phyloP scores from a whole-genome alignment of 2,797 vertebrate genomes.

The Epinephelus coioides region DNA sequence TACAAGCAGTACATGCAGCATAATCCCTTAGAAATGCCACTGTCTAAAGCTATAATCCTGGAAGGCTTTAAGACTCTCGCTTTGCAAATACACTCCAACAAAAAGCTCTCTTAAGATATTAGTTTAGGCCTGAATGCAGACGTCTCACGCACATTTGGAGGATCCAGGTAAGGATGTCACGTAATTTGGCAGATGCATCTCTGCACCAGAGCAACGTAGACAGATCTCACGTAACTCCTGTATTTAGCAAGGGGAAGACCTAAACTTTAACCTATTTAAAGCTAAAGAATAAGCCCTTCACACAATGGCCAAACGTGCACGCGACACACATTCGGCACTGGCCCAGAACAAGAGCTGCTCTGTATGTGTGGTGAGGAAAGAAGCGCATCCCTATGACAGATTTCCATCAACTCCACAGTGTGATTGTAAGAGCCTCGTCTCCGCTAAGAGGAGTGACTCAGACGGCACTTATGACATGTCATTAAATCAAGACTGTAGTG shows the following conservation, averaged over 20 bases:
- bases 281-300: constrained; percentile 15
- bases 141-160: constrained; percentile 10
- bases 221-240: not conserved
- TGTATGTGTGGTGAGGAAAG: constrained; percentile 51
- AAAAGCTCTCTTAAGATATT: constrained; percentile 31
- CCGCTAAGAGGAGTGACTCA: constrained; percentile 72
- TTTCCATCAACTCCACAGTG: constrained; percentile 70
- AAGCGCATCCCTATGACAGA: constrained; percentile 67
- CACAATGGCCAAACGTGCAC: constrained; percentile 17
- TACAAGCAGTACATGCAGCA: constrained; percentile 42
- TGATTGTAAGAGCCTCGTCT: constrained; percentile 66
- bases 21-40: constrained; percentile 73
- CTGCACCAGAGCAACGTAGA: not conserved
- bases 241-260: not conserved
- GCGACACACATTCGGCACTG: constrained; percentile 35
- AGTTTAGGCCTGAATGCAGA: constrained; percentile 28
- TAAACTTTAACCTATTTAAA: not conserved
- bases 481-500: constrained; percentile 69
- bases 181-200: not conserved
- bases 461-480: constrained; percentile 62
- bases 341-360: constrained; percentile 52
- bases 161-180: constrained; percentile 28
- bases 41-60: constrained; percentile 69
- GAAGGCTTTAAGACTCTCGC: constrained; percentile 59
- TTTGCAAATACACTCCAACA: constrained; percentile 49